Evolutionary conservation across 2,797 vertebrate genomes (phyloP).

Genomic region (Spinus pinus): DNA sequence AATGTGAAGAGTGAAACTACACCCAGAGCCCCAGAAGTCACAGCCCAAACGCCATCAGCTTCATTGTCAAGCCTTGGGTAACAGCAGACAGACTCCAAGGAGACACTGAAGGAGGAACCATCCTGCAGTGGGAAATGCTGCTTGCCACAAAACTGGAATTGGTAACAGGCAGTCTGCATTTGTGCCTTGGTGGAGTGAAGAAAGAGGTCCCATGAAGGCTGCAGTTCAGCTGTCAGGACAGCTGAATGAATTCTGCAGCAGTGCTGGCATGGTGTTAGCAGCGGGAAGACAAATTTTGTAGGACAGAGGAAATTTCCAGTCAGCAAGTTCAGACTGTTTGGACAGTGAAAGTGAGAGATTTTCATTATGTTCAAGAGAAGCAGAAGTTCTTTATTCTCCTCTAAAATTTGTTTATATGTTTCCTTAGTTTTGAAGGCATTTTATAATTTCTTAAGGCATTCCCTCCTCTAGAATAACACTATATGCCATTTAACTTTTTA

Average conservation of each 20-base stretch:
- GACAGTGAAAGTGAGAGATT: background rate
- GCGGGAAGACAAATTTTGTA: background rate
- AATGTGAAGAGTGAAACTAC: background rate
- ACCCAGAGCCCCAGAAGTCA: background rate
- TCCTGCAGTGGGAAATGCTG: background rate
- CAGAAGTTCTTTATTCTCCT: background rate
- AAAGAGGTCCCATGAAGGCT: background rate
- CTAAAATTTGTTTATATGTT: background rate
- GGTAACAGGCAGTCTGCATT: background rate
- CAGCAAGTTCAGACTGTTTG: background rate
- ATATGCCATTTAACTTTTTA: background rate
- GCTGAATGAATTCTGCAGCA: background rate
- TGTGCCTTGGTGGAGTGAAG: background rate
- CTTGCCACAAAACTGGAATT: background rate
- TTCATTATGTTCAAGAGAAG: background rate
- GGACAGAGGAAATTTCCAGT: background rate
- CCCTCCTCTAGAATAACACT: background rate
- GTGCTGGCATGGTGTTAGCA: background rate
- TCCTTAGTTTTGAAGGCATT: background rate
- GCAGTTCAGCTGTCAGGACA: background rate
- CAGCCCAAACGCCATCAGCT: background rate
- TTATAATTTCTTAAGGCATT: background rate
- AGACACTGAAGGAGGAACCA: background rate
- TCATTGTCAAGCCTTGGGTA: background rate
- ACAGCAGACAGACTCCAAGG: background rate